Percentiles rank a stretch among this genome's conserved stretches.
Conservation (phyloP, 1,140 invertebrate genomes). For the Hirudo medicinalis region DNA sequence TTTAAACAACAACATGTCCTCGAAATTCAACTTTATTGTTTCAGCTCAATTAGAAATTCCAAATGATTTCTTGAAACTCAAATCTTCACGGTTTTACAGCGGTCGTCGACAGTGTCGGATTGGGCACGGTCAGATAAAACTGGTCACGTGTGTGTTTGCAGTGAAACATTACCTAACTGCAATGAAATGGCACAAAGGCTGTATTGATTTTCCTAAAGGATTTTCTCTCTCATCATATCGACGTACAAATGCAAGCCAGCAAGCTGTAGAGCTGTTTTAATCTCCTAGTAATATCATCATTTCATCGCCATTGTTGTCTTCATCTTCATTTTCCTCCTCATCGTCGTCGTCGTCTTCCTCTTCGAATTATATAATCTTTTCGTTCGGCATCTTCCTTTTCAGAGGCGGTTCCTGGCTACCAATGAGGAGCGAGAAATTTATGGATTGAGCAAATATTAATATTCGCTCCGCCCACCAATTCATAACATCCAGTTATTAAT, state of each 20-base stretch:
- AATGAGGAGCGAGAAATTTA: too few relatives aligned
- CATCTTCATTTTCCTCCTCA: not conserved
- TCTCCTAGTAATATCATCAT: constrained; percentile 3
- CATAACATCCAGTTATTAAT: constrained; percentile 14
- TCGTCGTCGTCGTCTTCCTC: constrained; percentile 4
- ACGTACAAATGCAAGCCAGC: not conserved
- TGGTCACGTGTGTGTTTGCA: too few relatives aligned
- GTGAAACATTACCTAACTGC: too few relatives aligned
- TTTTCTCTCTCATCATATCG: constrained; percentile 1
- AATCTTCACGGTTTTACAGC: not conserved
- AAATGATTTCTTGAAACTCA: not conserved
- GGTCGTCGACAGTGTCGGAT: not conserved
- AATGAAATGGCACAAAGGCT: not conserved
- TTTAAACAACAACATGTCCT: not conserved
- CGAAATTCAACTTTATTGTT: not conserved
- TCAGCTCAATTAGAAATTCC: not conserved
- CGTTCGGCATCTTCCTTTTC: not conserved
- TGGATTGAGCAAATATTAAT: not conserved
- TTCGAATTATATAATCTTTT: not conserved
- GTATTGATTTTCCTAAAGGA: not conserved
- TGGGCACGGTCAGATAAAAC: too few relatives aligned
- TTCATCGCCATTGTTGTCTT: constrained; percentile 1
- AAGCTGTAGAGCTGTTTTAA: not conserved
- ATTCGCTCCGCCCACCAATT: not conserved
- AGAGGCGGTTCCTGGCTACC: too few relatives aligned